A percentile compares a stretch with the other conserved stretches of the same genome.
These are phyloP conservation scores for Cotesia vestalis DNA, from an alignment of 1,140 invertebrate genomes.

Conservation along the genomic window DNA sequence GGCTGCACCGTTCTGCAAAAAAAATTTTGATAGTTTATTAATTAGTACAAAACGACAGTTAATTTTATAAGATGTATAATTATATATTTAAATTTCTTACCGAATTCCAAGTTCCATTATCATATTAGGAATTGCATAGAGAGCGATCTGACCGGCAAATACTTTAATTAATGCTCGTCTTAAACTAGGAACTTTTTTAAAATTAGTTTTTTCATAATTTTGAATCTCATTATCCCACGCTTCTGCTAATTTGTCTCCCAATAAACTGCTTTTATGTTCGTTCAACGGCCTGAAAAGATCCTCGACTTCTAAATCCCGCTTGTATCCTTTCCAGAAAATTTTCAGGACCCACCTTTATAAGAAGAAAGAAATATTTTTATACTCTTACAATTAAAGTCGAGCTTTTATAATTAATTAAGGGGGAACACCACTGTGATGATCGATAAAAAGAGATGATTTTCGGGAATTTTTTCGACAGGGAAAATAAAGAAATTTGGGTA, in stretches of 20 bases:
- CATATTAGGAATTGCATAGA: slow-evolving; percentile 64
- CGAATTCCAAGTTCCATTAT: slow-evolving; percentile 66
- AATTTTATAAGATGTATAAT: too few species aligned
- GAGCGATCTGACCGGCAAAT: slow-evolving; percentile 66
- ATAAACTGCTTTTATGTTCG: slow-evolving; percentile 63
- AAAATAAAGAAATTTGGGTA: too few species aligned
- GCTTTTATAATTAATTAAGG: too few species aligned
- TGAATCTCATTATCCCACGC: slow-evolving; percentile 54
- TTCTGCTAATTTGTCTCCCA: slow-evolving; percentile 62
- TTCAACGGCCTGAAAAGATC: slow-evolving; percentile 75
- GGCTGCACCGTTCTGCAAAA: slow-evolving; percentile 73
- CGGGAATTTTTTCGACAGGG: too few species aligned
- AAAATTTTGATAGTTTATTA: not conserved
- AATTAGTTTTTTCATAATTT: slow-evolving; percentile 20
- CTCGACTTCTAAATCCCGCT: slow-evolving; percentile 72
- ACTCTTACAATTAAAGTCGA: too few species aligned
- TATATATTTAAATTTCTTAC: slow-evolving; percentile 48
- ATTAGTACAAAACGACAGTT: too few species aligned
- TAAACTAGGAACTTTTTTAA: slow-evolving; percentile 64
- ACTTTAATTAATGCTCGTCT: slow-evolving; percentile 65
- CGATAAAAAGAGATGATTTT: too few species aligned
- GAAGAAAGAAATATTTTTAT: not conserved
- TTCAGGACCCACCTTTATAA: slow-evolving; percentile 72
- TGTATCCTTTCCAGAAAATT: slow-evolving; percentile 72
- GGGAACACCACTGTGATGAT: too few species aligned